Percentiles rank a stretch among this genome's conserved stretches.
Conservation (phyloP, 1,140 invertebrate genomes). For the Lineus longissimus region DNA sequence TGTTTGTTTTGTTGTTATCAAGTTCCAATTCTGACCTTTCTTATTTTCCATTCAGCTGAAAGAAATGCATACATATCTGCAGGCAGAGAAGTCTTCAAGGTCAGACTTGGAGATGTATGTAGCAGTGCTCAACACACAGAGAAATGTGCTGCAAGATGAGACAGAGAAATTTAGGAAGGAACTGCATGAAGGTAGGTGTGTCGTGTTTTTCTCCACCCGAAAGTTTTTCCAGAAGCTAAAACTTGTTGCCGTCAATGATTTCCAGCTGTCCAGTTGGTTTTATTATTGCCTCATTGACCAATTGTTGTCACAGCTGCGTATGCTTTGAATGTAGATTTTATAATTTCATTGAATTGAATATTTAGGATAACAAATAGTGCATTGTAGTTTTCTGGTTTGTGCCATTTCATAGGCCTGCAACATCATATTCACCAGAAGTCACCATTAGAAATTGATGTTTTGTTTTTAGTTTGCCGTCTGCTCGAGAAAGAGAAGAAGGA, state of each 20-base stretch:
- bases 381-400: too few relatives aligned
- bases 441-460: background rate
- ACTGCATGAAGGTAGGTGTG: conserved; percentile 48
- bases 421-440: too few relatives aligned
- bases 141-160: conserved; percentile 57
- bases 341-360: too few relatives aligned
- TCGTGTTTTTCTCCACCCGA: background rate
- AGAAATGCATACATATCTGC: conserved; percentile 41
- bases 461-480: conserved; percentile 46
- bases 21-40: too few relatives aligned
- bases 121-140: conserved; percentile 58
- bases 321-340: too few relatives aligned
- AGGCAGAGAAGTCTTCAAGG: conserved; percentile 48
- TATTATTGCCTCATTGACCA: too few relatives aligned
- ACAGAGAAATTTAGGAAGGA: conserved; percentile 50
- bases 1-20: too few relatives aligned
- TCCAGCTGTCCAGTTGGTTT: too few relatives aligned
- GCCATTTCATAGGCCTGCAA: too few relatives aligned
- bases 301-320: too few relatives aligned
- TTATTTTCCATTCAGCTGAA: conserved; percentile 31
- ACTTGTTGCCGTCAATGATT: too few relatives aligned
- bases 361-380: too few relatives aligned
- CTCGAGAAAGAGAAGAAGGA: conserved; percentile 54
- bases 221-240: background rate
- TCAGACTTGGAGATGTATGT: conserved; percentile 61